phyloP scores from a whole-genome alignment of 2,113 vertebrate species.

The Pseudorhombus dupliciocellatus region DNA sequence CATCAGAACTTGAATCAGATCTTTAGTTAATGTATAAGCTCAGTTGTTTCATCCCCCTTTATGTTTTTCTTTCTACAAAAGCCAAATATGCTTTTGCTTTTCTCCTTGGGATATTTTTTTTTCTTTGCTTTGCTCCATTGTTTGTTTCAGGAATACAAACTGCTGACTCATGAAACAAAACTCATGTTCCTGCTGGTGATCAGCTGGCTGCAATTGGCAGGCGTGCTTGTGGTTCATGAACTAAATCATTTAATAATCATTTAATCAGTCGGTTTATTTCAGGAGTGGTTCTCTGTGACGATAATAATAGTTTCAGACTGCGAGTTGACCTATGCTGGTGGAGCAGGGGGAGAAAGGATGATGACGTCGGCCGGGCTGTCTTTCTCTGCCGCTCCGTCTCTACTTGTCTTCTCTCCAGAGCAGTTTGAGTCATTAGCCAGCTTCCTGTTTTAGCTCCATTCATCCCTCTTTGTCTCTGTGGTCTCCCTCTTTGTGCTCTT shows the following conservation, averaged over 20 bases:
- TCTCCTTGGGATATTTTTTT: too few relatives aligned
- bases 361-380: slow-evolving; percentile 36
- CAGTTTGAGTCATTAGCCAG: slow-evolving; percentile 59
- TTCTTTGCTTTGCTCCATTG: not conserved
- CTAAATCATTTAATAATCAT: not conserved
- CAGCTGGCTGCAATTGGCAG: slow-evolving; percentile 8
- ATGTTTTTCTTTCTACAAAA: too few relatives aligned
- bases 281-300: not conserved
- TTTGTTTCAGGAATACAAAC: not conserved
- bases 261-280: slow-evolving; percentile 19
- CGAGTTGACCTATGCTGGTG: slow-evolving; percentile 30
- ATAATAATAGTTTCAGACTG: slow-evolving; percentile 13
- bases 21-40: not conserved
- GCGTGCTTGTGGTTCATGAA: slow-evolving; percentile 3
- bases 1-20: not conserved
- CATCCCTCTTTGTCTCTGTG: slow-evolving; percentile 59
- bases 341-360: slow-evolving; percentile 6
- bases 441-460: slow-evolving; percentile 60
- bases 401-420: slow-evolving; percentile 46
- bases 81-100: not conserved
- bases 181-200: not conserved
- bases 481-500: slow-evolving; percentile 23
- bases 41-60: too few relatives aligned
- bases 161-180: not conserved
- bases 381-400: not conserved